Evolutionary conservation across 2,113 vertebrate species (phyloP), one percentile per base, ranked within the genome.

Genomic region (Pangasianodon hypophthalmus): DNA sequence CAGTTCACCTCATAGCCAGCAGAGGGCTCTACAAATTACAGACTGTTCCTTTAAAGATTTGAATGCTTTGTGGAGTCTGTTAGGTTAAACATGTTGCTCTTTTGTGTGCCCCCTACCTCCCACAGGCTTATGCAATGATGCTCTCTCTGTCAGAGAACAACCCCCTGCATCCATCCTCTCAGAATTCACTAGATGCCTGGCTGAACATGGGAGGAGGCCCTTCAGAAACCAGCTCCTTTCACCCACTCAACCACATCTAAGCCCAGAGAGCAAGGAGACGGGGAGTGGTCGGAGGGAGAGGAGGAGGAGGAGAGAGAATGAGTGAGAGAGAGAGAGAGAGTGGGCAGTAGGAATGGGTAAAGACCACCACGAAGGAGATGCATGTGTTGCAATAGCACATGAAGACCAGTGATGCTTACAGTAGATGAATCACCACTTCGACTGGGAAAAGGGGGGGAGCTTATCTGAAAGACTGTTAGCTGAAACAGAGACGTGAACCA

Each of bases 61-160:
- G 21, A 56, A 9, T 73, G 21, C 37, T 10, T 16, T 26, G 58
- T 44, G 26, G 13, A 79, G 56, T 46, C 44, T 82, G 2, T 41
- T 60, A 44, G 26, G 37, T 64, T 88, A 56, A 91, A 52, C n/a
- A 11, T 75, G 10, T 11, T 52, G 24, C 24, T 86, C 32, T 37
- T 44, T 46, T 92, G 50, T 93, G 85, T 91, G 16, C 84, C 16
- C 62, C 6, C 0, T 26, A 4, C 48, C 58, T 92, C 82, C 90
- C 7, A 8, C 96, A 99, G 98, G 98, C 98, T 94, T 99, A 99
- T 96, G 98, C 98, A 98, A 99, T 99, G 98, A 99, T 99, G 98
- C 96, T 99, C 95, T 99, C 98, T 92, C 97, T 99, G 82, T 98
- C 98, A 2, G 98, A 99, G 96, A 99, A 98, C 90, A 93, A 97